A percentile compares a stretch with the other conserved stretches of the same genome.
Evolutionary conservation across 2,113 vertebrate species (phyloP).

Genomic region (Ceyx margarethae): DNA sequence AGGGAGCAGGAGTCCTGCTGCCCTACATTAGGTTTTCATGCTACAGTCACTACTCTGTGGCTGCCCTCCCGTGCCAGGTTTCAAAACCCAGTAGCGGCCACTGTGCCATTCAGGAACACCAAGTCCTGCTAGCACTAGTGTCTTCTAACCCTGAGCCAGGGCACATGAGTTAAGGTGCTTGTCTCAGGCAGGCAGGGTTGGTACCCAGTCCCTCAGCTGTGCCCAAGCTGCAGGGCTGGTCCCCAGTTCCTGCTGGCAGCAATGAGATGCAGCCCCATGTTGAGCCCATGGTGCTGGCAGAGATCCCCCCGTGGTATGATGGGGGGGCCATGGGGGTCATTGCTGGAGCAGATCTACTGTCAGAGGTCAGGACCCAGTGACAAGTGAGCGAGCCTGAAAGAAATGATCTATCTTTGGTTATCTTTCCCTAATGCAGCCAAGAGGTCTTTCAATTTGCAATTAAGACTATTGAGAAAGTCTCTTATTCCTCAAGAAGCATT

Average conservation of each 20-base stretch:
- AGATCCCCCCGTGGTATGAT: rapidly evolving
- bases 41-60: rapidly evolving
- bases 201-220: rapidly evolving
- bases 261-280: background rate
- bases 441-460: background rate
- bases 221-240: background rate
- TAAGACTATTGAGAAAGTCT: background rate
- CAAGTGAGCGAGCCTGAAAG: rapidly evolving
- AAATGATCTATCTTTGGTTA: background rate
- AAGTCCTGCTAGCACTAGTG: background rate
- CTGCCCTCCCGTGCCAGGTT: background rate
- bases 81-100: background rate
- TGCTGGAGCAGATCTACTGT: background rate
- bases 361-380: background rate
- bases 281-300: background rate
- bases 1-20: background rate
- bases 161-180: background rate
- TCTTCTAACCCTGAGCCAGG: background rate
- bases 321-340: background rate
- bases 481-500: background rate
- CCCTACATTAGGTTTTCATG: rapidly evolving
- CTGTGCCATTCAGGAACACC: background rate
- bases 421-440: background rate
- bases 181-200: background rate
- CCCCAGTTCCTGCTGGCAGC: background rate